Evolutionary conservation across 2,888 invertebrate species (phyloP), one percentile per base, ranked within the genome.

Genomic region (Latrodectus hesperus): DNA sequence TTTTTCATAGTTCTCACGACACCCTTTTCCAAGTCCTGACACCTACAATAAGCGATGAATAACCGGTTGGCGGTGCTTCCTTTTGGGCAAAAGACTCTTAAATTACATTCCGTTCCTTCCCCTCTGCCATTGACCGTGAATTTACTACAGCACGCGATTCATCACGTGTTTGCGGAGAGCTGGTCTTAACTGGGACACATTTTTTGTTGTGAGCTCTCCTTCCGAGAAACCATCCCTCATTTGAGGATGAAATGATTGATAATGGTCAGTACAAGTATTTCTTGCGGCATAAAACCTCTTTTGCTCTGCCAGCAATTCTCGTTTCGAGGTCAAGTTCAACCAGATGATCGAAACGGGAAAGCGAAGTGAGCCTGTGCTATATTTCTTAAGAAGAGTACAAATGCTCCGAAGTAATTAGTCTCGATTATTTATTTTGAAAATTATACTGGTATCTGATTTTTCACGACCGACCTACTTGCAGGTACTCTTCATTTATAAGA

Each of bases 291-390:
- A 22, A 22, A 22, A 22, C 1, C 22, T 22, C 22, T 22, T 22
- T 22, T 22, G 22, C 22, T 22, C 22, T 22, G 22, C 22, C 22
- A 22, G 22, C n/a, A 49, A 26, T 55, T 26, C 71, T 83, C 64
- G 52, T 77, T 72, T 77, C 52, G 64, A 84, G 84, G 84, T 60
- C 84, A 84, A 84, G 84, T 84, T 84, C 84, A 75, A 71, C 51
- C 53, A 71, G 77, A 67, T 78, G 64, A 67, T 53, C 49, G 49
- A 60, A 17, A 38, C 53, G 55, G 70, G 10, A 17, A 49, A 53
- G 9, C 51, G 71, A 3, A n/a, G 55, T 55, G 70, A n/a, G 22
- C 71, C 26, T 14, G 79, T 72, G 72, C 79, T 72, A 80, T 49
- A 55, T 80, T 80, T 72, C 49, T 0, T n/a, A 70, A 49, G 38